Conservation (phyloP, 2,797 vertebrate species). For the Phaenicophaeus curvirostris region DNA sequence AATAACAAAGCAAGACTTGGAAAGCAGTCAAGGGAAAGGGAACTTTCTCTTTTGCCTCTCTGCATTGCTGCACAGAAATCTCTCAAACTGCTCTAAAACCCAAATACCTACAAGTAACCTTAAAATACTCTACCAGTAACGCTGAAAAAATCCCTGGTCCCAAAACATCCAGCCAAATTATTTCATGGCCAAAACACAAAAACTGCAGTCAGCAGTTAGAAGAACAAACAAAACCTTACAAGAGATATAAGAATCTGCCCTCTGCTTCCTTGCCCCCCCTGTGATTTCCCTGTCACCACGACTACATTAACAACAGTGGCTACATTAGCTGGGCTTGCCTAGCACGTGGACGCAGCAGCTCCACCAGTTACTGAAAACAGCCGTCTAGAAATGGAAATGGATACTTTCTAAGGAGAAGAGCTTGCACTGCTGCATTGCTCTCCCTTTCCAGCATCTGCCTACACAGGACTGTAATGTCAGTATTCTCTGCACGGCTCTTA, state of each 20-base stretch:
- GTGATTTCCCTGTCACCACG: neutral
- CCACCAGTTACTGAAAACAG: neutral
- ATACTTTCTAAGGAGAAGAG: neutral
- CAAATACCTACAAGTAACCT: neutral
- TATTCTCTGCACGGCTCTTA: neutral
- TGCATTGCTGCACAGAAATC: neutral
- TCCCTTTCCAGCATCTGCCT: neutral
- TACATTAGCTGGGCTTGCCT: rapidly evolving
- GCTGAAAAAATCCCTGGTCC: neutral
- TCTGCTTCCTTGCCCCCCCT: neutral
- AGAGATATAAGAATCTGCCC: slow-evolving; percentile 30
- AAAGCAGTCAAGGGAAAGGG: neutral
- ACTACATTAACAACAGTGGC: neutral
- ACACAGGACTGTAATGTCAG: neutral
- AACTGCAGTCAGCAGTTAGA: neutral
- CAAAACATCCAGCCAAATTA: slow-evolving; percentile 1
- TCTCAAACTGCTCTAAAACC: neutral
- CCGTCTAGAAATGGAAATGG: neutral
- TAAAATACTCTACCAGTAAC: neutral
- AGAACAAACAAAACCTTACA: slow-evolving; percentile 45
- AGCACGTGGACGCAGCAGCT: neutral
- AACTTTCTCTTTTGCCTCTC: neutral
- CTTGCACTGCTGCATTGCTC: neutral
- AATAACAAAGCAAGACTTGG: neutral
- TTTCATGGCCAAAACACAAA: slow-evolving; percentile 32